These are phyloP conservation scores for Eurytoma adleriae DNA, from an alignment of 2,888 invertebrate species.

Conservation along the genomic window DNA sequence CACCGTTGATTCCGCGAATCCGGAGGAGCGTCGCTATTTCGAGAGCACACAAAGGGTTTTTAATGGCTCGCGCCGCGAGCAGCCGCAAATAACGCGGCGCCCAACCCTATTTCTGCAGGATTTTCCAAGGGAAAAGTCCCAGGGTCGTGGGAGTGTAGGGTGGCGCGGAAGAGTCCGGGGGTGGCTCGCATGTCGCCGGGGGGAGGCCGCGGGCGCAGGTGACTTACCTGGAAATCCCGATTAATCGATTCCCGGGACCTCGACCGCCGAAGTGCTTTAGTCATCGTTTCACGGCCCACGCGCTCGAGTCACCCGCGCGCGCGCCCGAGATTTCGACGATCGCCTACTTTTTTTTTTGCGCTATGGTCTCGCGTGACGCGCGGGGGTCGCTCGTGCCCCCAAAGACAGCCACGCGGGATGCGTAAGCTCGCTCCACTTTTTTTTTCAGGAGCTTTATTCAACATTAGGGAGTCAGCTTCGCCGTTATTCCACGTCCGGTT, in stretches of 20 bases:
- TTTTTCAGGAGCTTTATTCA: neutral
- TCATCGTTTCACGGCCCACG: conserved; percentile 19
- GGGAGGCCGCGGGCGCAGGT: conserved; percentile 13
- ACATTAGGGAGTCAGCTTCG: neutral
- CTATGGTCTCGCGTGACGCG: neutral
- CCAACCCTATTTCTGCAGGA: neutral
- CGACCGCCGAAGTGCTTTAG: conserved; percentile 38
- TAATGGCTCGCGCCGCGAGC: neutral
- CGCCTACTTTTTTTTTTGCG: neutral
- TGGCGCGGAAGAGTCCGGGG: neutral
- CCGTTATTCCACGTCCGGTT: neutral
- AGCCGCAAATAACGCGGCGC: neutral
- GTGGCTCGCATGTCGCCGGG: neutral
- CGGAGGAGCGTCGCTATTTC: neutral
- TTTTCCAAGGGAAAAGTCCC: neutral
- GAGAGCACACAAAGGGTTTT: neutral
- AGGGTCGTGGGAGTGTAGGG: neutral
- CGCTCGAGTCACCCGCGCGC: neutral
- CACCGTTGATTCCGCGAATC: too few relatives aligned
- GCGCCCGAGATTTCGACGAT: conserved; percentile 25
- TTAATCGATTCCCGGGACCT: conserved; percentile 51
- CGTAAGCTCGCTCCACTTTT: conserved; percentile 3
- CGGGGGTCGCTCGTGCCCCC: too few relatives aligned
- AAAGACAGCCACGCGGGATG: too few relatives aligned
- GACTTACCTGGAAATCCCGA: conserved; percentile 52